Conservation (phyloP, 1,140 invertebrate species). For the Cydia fagiglandana region DNA sequence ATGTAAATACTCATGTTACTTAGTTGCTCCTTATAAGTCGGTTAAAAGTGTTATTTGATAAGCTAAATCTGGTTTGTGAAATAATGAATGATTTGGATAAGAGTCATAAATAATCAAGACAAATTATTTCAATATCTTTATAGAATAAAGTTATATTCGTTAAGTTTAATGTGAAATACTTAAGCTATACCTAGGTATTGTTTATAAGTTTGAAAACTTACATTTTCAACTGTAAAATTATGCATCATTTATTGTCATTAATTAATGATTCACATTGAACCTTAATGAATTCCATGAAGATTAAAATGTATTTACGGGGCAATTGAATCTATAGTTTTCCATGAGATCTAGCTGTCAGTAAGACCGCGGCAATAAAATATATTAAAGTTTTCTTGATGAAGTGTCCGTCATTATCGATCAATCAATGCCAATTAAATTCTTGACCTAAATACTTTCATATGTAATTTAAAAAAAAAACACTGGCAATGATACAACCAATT, state of each 20-base stretch:
- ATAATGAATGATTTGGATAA: neutral
- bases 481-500: too few species aligned
- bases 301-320: neutral
- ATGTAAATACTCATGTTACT: too few species aligned
- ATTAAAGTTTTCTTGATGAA: constrained; percentile 6
- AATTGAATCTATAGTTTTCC: neutral
- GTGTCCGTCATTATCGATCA: constrained; percentile 30
- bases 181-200: too few species aligned
- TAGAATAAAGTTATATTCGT: neutral
- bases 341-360: neutral
- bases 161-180: too few species aligned
- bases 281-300: neutral
- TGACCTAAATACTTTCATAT: constrained; percentile 33
- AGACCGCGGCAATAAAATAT: neutral
- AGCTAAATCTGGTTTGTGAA: neutral
- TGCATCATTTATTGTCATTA: neutral
- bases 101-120: neutral
- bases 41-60: too few species aligned
- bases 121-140: neutral
- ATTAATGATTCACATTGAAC: neutral
- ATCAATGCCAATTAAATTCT: constrained; percentile 34
- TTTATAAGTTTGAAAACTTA: too few species aligned
- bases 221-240: neutral
- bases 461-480: constrained; percentile 23
- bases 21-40: too few species aligned